Evolutionary conservation across 2,888 invertebrate genomes (phyloP).

Genomic region (Nineta flava): DNA sequence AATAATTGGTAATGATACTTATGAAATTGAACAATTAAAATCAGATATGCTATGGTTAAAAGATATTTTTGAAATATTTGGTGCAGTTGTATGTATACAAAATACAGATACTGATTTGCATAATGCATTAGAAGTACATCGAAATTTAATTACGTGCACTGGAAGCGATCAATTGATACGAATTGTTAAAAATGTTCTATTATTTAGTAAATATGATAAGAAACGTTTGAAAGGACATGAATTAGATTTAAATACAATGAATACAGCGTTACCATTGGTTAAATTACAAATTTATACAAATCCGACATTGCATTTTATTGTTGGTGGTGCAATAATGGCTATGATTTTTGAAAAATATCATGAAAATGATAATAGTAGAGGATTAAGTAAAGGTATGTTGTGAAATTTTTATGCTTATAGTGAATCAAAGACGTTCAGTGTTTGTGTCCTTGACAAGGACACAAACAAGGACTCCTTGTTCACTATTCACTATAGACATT

Average conservation of each 20-base stretch:
- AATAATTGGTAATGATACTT: slow-evolving; percentile 24
- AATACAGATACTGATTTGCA: slow-evolving; percentile 32
- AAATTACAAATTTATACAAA: slow-evolving; percentile 63
- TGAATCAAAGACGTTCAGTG: too few relatives aligned
- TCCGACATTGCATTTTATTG: slow-evolving; percentile 52
- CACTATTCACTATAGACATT: too few relatives aligned
- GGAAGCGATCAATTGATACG: slow-evolving; percentile 21
- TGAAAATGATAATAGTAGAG: slow-evolving; percentile 7
- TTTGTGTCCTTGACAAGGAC: too few relatives aligned
- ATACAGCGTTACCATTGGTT: slow-evolving; percentile 48
- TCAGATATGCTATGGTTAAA: slow-evolving; percentile 38
- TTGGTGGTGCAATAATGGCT: slow-evolving; percentile 43
- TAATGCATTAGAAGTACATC: slow-evolving; percentile 42
- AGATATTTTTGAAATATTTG: slow-evolving; percentile 26
- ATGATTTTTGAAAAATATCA: slow-evolving; percentile 23
- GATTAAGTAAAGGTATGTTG: slow-evolving; percentile 22
- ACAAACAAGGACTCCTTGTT: too few relatives aligned
- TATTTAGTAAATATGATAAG: slow-evolving; percentile 29
- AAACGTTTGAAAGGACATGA: slow-evolving; percentile 45
- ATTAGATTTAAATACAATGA: slow-evolving; percentile 48
- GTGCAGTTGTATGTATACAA: slow-evolving; percentile 25
- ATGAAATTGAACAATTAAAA: slow-evolving; percentile 31
- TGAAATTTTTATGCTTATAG: slow-evolving; percentile 6
- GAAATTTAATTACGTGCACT: slow-evolving; percentile 30
- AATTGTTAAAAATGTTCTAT: slow-evolving; percentile 27